A percentile compares a stretch with the other conserved stretches of the same genome.
phyloP scores from a whole-genome alignment of 2,113 vertebrate genomes.

The Ibidorhyncha struthersii region DNA sequence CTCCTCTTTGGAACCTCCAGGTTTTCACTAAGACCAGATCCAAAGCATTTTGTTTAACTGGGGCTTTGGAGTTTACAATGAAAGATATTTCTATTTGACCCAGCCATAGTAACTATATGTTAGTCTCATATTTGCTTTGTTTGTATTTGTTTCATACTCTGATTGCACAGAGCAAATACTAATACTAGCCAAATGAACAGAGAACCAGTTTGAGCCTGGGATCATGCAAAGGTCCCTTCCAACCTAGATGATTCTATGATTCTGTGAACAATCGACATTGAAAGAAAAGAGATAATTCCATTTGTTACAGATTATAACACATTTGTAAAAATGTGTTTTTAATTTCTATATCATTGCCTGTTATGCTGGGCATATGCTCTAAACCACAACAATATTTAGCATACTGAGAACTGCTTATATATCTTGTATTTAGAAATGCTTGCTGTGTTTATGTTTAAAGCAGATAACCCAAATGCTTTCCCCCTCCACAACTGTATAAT shows the following conservation, averaged over 20 bases:
- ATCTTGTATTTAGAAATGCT: not conserved
- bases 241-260: no score
- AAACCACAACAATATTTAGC: not conserved
- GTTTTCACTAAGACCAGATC: not conserved
- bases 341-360: not conserved
- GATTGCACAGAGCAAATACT: not conserved
- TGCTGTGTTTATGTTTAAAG: slow-evolving; percentile 26
- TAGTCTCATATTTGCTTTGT: not conserved
- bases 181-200: not conserved
- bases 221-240: not conserved
- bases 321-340: not conserved
- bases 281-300: not conserved
- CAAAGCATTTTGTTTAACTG: not conserved
- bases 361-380: not conserved
- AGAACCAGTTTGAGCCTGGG: not conserved
- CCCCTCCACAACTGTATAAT: slow-evolving; percentile 1
- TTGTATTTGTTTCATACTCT: no score
- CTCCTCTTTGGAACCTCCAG: not conserved
- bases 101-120: not conserved
- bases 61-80: not conserved
- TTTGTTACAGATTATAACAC: not conserved
- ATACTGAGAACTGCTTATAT: not conserved
- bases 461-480: slow-evolving; percentile 19
- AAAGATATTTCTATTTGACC: not conserved
- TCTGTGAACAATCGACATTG: not conserved